Evolutionary conservation across 2,888 invertebrate species (phyloP), one percentile per base, ranked within the genome.

Genomic region (Melanargia galathea): DNA sequence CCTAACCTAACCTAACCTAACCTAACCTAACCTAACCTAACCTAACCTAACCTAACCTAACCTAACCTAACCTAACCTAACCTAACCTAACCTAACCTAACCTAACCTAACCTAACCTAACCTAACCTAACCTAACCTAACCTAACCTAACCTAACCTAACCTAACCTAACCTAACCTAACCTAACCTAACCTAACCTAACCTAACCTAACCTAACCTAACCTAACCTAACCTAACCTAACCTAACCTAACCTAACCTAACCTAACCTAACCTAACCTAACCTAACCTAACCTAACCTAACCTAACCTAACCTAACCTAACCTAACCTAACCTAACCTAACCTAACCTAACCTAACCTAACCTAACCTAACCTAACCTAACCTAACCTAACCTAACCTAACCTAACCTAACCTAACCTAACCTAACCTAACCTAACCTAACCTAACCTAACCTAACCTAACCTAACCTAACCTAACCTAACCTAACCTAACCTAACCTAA

Each of bases 11-110:
- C 69, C 69, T 68, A 68, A 66, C 71, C 66, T 68, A 70, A 66
- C 71, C 69, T 67, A 68, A 65, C 70, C 70, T 71, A 73, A 67
- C 71, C 69, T 72, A 73, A 68, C 74, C 72, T 71, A 73, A 69
- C 71, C 71, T 70, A 73, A 66, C 68, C 68, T 64, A 64, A 65
- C 68, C 68, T 63, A 65, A 65, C 68, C 68, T 62, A 65, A 65
- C 65, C 68, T 62, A 62, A 65, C 63, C 67, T 63, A 62, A 64
- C 64, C 67, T 64, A 62, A 64, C 65, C 68, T 65, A 64, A 66
- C 65, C 68, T 66, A 64, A 66, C 65, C 68, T 66, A 64, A 66
- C 65, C 66, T 64, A 64, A 65, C 65, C 67, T 65, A 63, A 65
- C 65, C 67, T 63, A 63, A 65, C 65, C 65, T 63, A 61, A 65